Conservation (phyloP, 2,888 invertebrate genomes). For the Clistopyga incitator region DNA sequence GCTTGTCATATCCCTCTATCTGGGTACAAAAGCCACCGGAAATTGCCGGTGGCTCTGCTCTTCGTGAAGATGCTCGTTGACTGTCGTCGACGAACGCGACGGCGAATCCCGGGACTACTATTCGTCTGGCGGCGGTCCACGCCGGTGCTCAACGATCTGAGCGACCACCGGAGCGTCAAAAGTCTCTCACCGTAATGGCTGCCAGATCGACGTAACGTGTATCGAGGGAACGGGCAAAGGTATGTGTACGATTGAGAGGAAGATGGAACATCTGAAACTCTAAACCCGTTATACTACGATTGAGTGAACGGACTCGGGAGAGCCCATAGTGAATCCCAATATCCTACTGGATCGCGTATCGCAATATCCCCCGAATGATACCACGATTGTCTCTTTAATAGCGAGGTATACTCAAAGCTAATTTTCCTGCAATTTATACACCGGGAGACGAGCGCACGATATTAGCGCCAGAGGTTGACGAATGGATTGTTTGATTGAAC, state of each 20-base stretch:
- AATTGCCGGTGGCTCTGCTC: constrained; percentile 79
- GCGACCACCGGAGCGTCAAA: constrained; percentile 49
- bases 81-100: constrained; percentile 29
- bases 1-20: constrained; percentile 71
- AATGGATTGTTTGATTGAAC: too few species aligned
- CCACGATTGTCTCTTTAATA: constrained; percentile 1
- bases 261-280: constrained; percentile 52
- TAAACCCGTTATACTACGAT: constrained; percentile 47
- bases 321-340: constrained; percentile 36
- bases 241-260: constrained; percentile 2
- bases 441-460: too few species aligned
- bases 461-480: too few species aligned
- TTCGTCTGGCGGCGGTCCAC: constrained; percentile 34
- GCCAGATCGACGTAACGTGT: constrained; percentile 48
- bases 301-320: constrained; percentile 29
- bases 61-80: constrained; percentile 42
- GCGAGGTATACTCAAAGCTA: background rate
- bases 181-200: constrained; percentile 49
- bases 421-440: background rate
- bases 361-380: constrained; percentile 12
- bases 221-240: constrained; percentile 24
- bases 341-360: constrained; percentile 44
- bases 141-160: constrained; percentile 64
- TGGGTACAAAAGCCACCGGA: constrained; percentile 79
- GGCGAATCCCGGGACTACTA: constrained; percentile 27